Conservation (phyloP, 2,888 invertebrate genomes). For the Hermodice carunculata region DNA sequence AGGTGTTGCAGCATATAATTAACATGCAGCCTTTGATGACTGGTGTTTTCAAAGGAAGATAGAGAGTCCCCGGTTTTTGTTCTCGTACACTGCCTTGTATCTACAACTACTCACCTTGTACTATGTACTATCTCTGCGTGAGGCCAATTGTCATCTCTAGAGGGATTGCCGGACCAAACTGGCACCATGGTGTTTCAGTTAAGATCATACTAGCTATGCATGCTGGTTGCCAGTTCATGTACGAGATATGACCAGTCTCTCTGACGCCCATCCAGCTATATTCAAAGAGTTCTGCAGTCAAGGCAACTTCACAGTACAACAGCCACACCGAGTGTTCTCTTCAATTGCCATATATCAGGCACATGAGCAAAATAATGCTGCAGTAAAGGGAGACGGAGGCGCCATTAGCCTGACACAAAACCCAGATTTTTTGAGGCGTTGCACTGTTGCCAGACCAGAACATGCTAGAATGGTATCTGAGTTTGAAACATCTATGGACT, state of each 20-base stretch:
- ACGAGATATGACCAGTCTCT: constrained; percentile 15
- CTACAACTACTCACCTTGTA: too few relatives aligned
- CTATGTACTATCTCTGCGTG: too few relatives aligned
- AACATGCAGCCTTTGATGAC: too few relatives aligned
- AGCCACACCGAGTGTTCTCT: constrained; percentile 19
- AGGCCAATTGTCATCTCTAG: too few relatives aligned
- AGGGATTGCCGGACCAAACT: neutral
- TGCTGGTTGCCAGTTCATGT: constrained; percentile 25
- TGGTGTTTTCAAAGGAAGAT: too few relatives aligned
- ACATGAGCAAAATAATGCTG: constrained; percentile 19
- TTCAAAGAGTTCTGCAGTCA: constrained; percentile 5
- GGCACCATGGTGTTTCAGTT: constrained; percentile 13
- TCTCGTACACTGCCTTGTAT: too few relatives aligned
- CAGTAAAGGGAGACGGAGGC: constrained; percentile 15
- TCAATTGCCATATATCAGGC: constrained; percentile 12
- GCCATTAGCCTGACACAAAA: neutral
- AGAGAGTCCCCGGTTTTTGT: too few relatives aligned
- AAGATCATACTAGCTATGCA: constrained; percentile 23
- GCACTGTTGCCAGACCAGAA: constrained; percentile 2
- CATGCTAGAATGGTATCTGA: neutral
- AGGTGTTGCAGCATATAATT: too few relatives aligned
- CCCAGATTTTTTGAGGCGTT: neutral
- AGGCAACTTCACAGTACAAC: constrained; percentile 13
- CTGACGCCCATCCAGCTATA: constrained; percentile 9
- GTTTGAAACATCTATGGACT: constrained; percentile 7